A percentile compares a stretch with the other conserved stretches of the same genome.
Evolutionary conservation across 2,797 vertebrate genomes (phyloP).

Genomic region (Synaphobranchus kaupii): DNA sequence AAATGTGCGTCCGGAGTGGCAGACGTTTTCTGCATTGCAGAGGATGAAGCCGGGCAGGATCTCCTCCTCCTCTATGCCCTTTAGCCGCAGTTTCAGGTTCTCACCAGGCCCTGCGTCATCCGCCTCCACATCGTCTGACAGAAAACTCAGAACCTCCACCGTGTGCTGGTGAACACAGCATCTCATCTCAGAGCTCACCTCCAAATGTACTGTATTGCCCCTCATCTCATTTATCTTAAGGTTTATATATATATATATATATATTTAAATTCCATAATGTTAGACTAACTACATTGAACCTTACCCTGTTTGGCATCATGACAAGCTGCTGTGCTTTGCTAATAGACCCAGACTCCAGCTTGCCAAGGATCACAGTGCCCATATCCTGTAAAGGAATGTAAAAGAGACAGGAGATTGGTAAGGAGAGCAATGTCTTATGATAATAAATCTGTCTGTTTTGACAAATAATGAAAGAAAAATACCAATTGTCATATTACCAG

Average conservation of each 20-base stretch:
- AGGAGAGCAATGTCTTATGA: not conserved
- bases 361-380: conserved; percentile 96
- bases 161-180: conserved; percentile 78
- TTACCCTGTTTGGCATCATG: conserved; percentile 99
- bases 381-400: conserved; percentile 80
- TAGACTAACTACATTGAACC: conserved; percentile 29
- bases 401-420: not conserved
- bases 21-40: conserved; percentile 93
- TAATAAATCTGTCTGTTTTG: not conserved
- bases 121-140: conserved; percentile 96
- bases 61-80: conserved; percentile 98
- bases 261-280: not conserved
- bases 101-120: conserved; percentile 91
- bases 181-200: not conserved
- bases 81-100: conserved; percentile 95
- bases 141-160: conserved; percentile 93
- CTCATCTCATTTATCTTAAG: not conserved
- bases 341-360: conserved; percentile 95
- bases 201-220: not conserved
- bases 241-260: too few species aligned
- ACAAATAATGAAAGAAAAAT: not conserved
- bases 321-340: conserved; percentile 96
- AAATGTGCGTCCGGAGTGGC: conserved; percentile 96
- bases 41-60: conserved; percentile 98
- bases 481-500: not conserved